These are phyloP conservation scores for Cephus spinipes DNA, from an alignment of 2,888 invertebrate species.

Conservation along the genomic window DNA sequence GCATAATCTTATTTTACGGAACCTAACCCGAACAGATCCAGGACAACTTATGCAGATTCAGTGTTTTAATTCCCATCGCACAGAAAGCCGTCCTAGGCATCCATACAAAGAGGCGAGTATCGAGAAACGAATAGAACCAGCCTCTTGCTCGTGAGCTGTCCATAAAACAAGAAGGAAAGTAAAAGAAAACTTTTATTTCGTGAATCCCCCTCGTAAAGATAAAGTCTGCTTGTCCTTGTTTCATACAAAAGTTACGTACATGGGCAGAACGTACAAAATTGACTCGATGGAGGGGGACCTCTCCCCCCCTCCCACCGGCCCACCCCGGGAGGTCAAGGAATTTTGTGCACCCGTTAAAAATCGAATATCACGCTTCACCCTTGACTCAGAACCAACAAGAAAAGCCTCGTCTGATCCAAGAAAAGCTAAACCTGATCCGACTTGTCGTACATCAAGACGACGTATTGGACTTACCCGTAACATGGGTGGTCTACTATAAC, in stretches of 20 bases:
- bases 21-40: not conserved
- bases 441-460: not conserved
- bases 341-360: not conserved
- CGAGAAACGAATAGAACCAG: not conserved
- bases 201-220: not conserved
- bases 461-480: not conserved
- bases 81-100: not conserved
- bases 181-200: not conserved
- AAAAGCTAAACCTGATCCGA: not conserved
- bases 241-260: not conserved
- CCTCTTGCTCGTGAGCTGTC: not conserved
- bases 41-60: not conserved
- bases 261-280: not conserved
- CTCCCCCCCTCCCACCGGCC: too few species aligned
- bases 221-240: not conserved
- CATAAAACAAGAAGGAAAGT: not conserved
- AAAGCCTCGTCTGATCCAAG: not conserved
- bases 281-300: not conserved
- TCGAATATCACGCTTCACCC: not conserved
- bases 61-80: not conserved
- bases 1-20: not conserved
- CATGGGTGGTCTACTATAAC: not conserved
- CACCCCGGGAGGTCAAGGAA: not conserved
- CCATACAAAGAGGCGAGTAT: not conserved
- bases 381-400: not conserved